Evolutionary conservation across 1,140 invertebrate genomes (phyloP), one percentile per base, ranked within the genome.

Genomic region (Mactra quadrangularis): DNA sequence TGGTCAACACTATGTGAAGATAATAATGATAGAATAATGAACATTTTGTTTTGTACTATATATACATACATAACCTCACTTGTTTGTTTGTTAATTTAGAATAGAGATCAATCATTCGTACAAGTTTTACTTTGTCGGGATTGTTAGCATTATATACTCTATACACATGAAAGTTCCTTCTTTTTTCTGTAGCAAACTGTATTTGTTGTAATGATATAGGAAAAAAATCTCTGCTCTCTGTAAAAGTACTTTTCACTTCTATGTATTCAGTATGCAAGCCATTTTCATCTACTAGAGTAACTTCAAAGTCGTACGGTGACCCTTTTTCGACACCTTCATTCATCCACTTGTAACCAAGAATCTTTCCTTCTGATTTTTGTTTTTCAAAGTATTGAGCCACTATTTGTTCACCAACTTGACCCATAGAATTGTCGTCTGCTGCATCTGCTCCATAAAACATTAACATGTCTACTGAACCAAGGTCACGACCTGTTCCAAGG

Each of bases 161-260:
- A 75, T 90, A 92, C 11, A 92, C 87, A 57, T 91, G 89, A 59
- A 87, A 92, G n/a, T 77, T 75, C 19, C 88, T 86, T n/a, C 85
- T 85, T 38, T 88, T 77, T 41, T 90, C 82, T 11, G 86, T 64
- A 3, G 91, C 91, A 87, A 91, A 92, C 60, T 88, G 77, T 3
- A 92, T 82, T 70, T 92, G 87, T 31, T 85, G 85, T 3, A 85
- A 53, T 11, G 90, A 91, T 53, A 91, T 90, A 47, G 90, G 90
- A 85, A 92, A 92, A 19, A 89, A 77, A 47, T 87, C 87, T 60
- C 91, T 92, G 31, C 85, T 70, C 27, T 87, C 83, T 4, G 87
- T 85, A 25, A 81, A 27, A 0, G 91, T 92, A 33, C 87, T 87
- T 72, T 92, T 92, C 27, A 90, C 89, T 82, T 89, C 87, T 27